Conservation (phyloP, 2,113 vertebrate species). For the Porphyrio hochstetteri region DNA sequence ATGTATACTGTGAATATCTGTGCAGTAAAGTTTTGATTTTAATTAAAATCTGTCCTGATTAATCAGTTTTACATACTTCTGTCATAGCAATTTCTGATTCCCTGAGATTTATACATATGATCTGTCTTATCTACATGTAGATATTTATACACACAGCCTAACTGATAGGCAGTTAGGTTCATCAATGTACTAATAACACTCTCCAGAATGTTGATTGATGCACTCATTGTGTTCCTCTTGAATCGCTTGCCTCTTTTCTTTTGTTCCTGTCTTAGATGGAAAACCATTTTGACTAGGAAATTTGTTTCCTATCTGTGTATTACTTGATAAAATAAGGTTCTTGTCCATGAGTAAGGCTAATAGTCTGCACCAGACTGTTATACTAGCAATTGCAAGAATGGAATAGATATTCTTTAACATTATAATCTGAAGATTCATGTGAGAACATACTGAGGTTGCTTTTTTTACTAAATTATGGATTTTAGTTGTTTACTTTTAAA, state of each 20-base stretch:
- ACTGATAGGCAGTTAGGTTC: not conserved
- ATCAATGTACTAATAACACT: not conserved
- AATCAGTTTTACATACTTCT: not conserved
- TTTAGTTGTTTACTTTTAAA: not conserved
- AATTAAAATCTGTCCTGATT: slow-evolving; percentile 17
- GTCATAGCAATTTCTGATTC: not conserved
- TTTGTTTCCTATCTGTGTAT: not conserved
- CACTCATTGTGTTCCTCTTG: not conserved
- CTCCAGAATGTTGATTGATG: not conserved
- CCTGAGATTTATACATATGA: not conserved
- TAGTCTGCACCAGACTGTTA: not conserved
- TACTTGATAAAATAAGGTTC: not conserved
- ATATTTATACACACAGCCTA: not conserved
- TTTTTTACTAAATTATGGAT: not conserved
- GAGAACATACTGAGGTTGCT: not conserved
- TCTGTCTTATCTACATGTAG: not conserved
- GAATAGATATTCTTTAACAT: not conserved
- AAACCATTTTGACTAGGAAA: not conserved
- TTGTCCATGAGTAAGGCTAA: not conserved
- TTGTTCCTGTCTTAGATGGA: not conserved
- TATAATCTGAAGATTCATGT: not conserved
- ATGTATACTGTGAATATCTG: slow-evolving; percentile 17
- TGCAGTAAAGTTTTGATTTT: slow-evolving; percentile 46
- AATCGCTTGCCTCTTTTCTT: not conserved
- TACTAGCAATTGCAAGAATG: not conserved